Conservation (phyloP, 2,888 invertebrate genomes). For the Mayetiola destructor region DNA sequence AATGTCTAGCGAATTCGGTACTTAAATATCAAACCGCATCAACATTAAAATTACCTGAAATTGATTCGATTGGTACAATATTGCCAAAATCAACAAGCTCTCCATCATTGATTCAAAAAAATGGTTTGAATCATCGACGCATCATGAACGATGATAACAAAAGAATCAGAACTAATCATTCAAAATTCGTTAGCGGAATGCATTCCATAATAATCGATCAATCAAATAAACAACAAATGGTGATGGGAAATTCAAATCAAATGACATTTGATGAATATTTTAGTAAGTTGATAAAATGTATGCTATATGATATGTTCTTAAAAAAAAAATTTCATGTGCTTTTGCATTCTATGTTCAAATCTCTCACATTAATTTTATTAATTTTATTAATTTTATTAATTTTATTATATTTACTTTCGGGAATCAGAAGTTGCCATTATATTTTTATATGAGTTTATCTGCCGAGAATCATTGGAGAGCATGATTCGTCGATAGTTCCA, state of each 20-base stretch:
- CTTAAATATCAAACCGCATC: constrained; percentile 17
- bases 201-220: background rate
- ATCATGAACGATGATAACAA: background rate
- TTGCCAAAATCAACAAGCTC: background rate
- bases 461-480: too few species aligned
- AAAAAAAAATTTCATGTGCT: background rate
- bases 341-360: background rate
- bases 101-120: constrained; percentile 1
- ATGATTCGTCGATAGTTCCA: too few species aligned
- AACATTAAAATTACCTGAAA: constrained; percentile 20
- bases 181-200: background rate
- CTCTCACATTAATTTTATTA: too few species aligned
- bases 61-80: background rate
- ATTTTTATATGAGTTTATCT: too few species aligned
- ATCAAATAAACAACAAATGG: constrained; percentile 15
- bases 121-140: background rate
- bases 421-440: background rate
- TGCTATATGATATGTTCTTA: background rate
- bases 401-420: background rate
- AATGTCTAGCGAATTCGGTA: constrained; percentile 6
- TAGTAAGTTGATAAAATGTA: constrained; percentile 28
- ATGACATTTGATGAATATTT: constrained; percentile 25
- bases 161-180: background rate
- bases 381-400: background rate
- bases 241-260: constrained; percentile 18